Base-by-base conservation (phyloP, 2,888 invertebrate species). In the Habrosyne pyritoides region DNA sequence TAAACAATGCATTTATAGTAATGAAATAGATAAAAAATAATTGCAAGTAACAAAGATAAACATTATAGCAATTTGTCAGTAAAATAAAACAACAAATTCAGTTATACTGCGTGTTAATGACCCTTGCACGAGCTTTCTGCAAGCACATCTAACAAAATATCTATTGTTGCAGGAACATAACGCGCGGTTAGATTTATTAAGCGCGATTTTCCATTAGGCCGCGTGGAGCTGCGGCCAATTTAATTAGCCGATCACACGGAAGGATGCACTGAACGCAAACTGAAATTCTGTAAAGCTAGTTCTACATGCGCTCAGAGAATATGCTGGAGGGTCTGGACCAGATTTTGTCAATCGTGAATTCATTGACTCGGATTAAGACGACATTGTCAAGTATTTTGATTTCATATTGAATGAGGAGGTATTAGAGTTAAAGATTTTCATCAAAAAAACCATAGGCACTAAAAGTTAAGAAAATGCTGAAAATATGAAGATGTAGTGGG, bases 211-310 rank as follows among this genome's bases (percentile, higher is more conserved):
- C 84, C 77, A 88, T 87, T 88, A 87, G 81, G 77, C 61, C 66
- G 67, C 63, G 61, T 65, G 66, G 67, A 57, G 77, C 75, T 66
- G 71, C 71, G 65, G 75, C 81, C 77, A 81, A 82, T 88, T 89
- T 89, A 89, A 89, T 89, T 89, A 89, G 87, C 79, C 75, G 83
- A 81, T 86, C 87, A 89, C 89, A 89, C 89, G 89, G 83, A 89
- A 86, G 82, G 83, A 76, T 78, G 79, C 77, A 71, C 72, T 69
- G 65, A 77, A 77, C 76, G 69, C 66, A 67, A 74, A 69, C 75
- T 73, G 62, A 66, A 67, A 64, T 70, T 64, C 64, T 62, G 54
- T 61, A 63, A 61, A 63, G 67, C 69, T 50, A 50, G 42, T 47
- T 55, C 53, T 55, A 49, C 68, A 52, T 52, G 21, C 18, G 10